Base-by-base conservation (phyloP, 92 coral and sea anemone species). In the Porites divaricata region DNA sequence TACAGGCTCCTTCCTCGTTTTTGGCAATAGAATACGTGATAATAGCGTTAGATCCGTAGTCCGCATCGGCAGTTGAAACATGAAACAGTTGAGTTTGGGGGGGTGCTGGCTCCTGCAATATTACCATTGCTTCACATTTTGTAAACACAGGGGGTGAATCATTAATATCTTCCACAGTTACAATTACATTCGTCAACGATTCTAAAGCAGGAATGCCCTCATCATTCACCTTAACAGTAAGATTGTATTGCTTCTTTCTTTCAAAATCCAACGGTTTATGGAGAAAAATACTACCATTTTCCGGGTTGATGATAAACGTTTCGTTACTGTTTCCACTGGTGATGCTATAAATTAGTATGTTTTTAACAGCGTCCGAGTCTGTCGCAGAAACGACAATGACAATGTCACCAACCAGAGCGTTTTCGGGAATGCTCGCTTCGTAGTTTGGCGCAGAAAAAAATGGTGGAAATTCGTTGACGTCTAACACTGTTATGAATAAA, bases 71-170 rank as follows among this genome's bases (percentile, higher is more conserved):
- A 4, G 35, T 28, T 63, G 67, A 63, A 63, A 63, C 17, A 4
- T 8, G 8, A 63, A 63, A 63, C 25, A 63, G 17, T n/a, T 15
- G n/a, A 8, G 17, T n/a, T 63, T 17, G 17, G 0, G 20, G 7
- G 0, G 0, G 2, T 5, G 7, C 0, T 0, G 66, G 66, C n/a
- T 10, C 2, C 16, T 62, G 66, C 7, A 62, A 14, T 12, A 2
- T 62, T 11, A 62, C 66, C n/a, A 0, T 6, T 17, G 16, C 7
- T 1, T 63, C 22, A 63, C 20, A 63, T 2, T 8, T 21, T 63
- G 66, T 70, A 35, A 86, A 87, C 67, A 73, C 72, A 35, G 90
- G 90, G 7, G 70, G 45, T 81, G 81, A 80, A 61, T 87, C 90
- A 35, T 87, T 87, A 12, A 74, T 76, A 56, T 87, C 90, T 23